Evolutionary conservation across 2,797 vertebrate species (phyloP).

Genomic region (Rhynchotus rufescens): DNA sequence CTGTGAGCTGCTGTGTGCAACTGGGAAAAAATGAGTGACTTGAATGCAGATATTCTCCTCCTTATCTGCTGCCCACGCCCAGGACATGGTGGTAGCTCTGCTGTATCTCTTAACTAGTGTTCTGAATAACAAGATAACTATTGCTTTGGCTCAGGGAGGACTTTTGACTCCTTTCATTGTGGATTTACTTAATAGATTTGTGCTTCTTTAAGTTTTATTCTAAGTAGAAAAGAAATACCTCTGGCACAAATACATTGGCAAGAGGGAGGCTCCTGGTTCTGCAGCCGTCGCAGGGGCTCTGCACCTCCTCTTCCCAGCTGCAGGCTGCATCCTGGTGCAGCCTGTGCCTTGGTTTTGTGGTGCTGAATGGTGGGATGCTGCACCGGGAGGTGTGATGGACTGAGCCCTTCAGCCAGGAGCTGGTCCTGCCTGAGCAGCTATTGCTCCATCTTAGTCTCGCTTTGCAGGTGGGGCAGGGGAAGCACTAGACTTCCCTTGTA

Average conservation of each 20-base stretch:
- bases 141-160: not conserved
- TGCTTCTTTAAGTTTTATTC: not conserved
- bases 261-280: not conserved
- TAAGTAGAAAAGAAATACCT: not conserved
- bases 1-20: not conserved
- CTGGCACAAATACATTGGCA: fast-evolving
- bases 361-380: not conserved
- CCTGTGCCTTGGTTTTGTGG: not conserved
- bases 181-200: not conserved
- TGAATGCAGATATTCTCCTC: not conserved
- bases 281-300: not conserved
- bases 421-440: not conserved
- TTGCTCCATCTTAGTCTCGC: not conserved
- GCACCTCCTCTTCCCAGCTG: not conserved
- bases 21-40: not conserved
- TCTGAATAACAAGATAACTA: not conserved
- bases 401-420: not conserved
- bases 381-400: not conserved
- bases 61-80: not conserved
- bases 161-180: not conserved
- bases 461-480: too few species aligned
- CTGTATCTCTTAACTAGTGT: not conserved
- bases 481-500: not conserved
- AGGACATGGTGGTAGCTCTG: not conserved
- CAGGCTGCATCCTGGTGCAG: not conserved